Conservation (phyloP, 1,140 invertebrate genomes). For the Penaeus indicus region DNA sequence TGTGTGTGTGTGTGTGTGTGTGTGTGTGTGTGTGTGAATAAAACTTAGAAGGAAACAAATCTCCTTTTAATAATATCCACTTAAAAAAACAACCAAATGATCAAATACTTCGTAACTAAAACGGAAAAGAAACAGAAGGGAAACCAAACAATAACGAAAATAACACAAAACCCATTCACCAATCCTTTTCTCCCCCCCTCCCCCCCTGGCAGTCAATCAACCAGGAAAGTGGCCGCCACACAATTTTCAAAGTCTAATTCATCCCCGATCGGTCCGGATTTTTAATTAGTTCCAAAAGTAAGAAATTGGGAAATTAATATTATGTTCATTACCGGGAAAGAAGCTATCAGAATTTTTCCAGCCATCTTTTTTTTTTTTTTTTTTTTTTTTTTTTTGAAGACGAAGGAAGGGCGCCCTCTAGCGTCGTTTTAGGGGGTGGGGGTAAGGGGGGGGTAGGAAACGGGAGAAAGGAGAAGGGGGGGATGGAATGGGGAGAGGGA, state of each 20-base stretch:
- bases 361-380: slow-evolving; percentile 40
- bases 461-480: not conserved
- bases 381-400: not conserved
- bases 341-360: slow-evolving; percentile 64
- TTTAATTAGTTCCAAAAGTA: slow-evolving; percentile 65
- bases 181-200: not conserved
- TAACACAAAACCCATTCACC: too few relatives aligned
- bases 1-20: too few relatives aligned
- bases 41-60: too few relatives aligned
- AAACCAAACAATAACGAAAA: too few relatives aligned
- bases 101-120: too few relatives aligned
- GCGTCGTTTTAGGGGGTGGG: slow-evolving; percentile 22
- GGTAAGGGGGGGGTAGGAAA: not conserved
- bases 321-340: slow-evolving; percentile 66
- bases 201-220: slow-evolving; percentile 56
- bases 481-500: not conserved
- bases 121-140: too few relatives aligned
- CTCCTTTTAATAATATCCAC: too few relatives aligned
- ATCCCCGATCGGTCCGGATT: slow-evolving; percentile 61
- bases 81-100: too few relatives aligned
- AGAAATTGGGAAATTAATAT: slow-evolving; percentile 65
- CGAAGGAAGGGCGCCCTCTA: not conserved
- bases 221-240: slow-evolving; percentile 61
- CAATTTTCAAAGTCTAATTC: slow-evolving; percentile 66
- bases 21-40: too few relatives aligned